A percentile compares a stretch with the other conserved stretches of the same genome.
Evolutionary conservation across 2,113 vertebrate species (phyloP).

Genomic region (Pipa parva): DNA sequence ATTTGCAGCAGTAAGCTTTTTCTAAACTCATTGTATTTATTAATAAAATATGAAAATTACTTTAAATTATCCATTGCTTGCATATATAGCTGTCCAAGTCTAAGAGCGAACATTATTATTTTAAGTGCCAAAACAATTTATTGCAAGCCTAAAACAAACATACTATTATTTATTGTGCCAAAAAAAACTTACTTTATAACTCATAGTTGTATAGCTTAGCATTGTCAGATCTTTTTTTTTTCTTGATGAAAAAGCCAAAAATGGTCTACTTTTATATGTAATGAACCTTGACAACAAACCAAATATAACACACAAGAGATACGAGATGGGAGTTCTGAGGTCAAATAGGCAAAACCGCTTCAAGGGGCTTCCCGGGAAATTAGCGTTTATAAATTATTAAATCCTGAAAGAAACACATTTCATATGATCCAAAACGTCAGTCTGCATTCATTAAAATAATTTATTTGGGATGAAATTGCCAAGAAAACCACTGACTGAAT

Average conservation of each 20-base stretch:
- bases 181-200: conserved; percentile 35
- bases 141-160: conserved; percentile 49
- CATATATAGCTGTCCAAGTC: conserved; percentile 45
- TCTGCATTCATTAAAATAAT: conserved; percentile 57
- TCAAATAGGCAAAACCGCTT: conserved; percentile 53
- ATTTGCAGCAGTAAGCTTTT: background rate
- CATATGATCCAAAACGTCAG: conserved; percentile 52
- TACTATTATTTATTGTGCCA: conserved; percentile 45
- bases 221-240: conserved; percentile 35
- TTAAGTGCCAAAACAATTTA: conserved; percentile 45
- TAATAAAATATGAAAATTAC: background rate
- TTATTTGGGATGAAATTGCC: conserved; percentile 45
- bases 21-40: background rate
- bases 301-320: conserved; percentile 43
- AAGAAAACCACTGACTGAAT: conserved; percentile 43
- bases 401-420: conserved; percentile 49
- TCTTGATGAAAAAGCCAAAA: conserved; percentile 3
- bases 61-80: background rate
- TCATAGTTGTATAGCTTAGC: conserved; percentile 21
- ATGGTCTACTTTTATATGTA: conserved; percentile 43
- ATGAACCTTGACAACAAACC: conserved; percentile 48
- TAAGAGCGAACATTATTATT: conserved; percentile 47
- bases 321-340: conserved; percentile 54
- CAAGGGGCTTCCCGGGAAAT: conserved; percentile 57
- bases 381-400: conserved; percentile 50